Conservation (phyloP, 2,113 vertebrate genomes). For the Equus quagga region DNA sequence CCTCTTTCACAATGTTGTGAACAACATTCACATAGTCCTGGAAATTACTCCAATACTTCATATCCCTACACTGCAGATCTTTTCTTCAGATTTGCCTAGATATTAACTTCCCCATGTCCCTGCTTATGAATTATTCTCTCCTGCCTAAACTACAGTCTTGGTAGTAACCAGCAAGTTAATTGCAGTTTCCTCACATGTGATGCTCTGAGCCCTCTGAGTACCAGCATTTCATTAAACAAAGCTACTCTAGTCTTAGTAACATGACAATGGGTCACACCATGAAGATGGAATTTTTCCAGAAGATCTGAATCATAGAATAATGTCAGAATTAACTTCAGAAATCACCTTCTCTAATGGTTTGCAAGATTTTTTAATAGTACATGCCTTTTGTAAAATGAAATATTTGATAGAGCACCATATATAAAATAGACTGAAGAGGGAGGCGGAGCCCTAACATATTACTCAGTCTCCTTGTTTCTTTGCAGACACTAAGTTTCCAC, state of each 20-base stretch:
- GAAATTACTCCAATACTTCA: background rate
- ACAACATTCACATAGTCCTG: background rate
- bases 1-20: background rate
- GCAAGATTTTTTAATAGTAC: background rate
- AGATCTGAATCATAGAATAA: background rate
- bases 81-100: background rate
- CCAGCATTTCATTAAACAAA: slow-evolving; percentile 18
- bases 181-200: background rate
- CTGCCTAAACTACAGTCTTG: background rate
- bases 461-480: background rate
- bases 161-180: background rate
- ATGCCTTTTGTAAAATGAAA: slow-evolving; percentile 11
- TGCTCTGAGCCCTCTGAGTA: background rate
- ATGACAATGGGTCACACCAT: background rate
- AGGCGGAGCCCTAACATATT: background rate
- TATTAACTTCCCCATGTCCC: background rate
- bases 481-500: background rate
- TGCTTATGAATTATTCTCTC: background rate
- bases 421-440: slow-evolving; percentile 24
- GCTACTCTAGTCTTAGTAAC: background rate
- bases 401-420: background rate
- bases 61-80: background rate
- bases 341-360: background rate
- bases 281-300: background rate
- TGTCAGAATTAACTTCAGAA: slow-evolving; percentile 9